Percentiles rank a stretch among this genome's conserved stretches.
Evolutionary conservation across 2,888 invertebrate species (phyloP).

Genomic region (Drosophila silvestris): DNA sequence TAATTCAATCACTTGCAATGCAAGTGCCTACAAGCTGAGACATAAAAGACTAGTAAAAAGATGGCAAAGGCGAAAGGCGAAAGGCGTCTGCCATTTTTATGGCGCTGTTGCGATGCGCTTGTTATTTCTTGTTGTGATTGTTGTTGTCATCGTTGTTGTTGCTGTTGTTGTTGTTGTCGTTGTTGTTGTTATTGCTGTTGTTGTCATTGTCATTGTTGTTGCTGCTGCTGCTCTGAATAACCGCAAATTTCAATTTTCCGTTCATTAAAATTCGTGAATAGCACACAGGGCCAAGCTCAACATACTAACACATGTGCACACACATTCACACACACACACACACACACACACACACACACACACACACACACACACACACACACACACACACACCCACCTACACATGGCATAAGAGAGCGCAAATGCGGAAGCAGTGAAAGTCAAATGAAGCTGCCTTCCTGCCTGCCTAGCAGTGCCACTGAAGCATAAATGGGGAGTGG

Average conservation of each 20-base stretch:
- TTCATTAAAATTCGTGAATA: constrained; percentile 76
- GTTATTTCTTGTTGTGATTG: neutral
- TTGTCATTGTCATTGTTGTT: neutral
- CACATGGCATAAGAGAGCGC: constrained; percentile 34
- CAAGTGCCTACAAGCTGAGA: constrained; percentile 50
- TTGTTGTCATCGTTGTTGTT: neutral
- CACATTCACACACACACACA: constrained; percentile 1
- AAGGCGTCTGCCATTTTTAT: constrained; percentile 33
- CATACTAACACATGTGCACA: constrained; percentile 2
- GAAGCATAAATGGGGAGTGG: neutral
- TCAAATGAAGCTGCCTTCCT: constrained; percentile 52
- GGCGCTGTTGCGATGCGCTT: constrained; percentile 13
- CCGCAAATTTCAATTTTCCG: constrained; percentile 75
- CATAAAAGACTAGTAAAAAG: constrained; percentile 27
- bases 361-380: constrained; percentile 13
- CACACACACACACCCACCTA: neutral
- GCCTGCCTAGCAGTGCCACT: constrained; percentile 11
- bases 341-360: neutral
- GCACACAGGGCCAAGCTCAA: constrained; percentile 42
- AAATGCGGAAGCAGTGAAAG: constrained; percentile 61
- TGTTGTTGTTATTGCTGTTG: neutral
- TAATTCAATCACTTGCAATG: constrained; percentile 79
- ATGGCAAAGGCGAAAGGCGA: constrained; percentile 4
- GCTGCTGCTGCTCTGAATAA: constrained; percentile 43
- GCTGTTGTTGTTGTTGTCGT: neutral